Percentiles rank a stretch among this genome's conserved stretches.
Conservation (phyloP, 2,797 vertebrate genomes). For the Paguma larvata region DNA sequence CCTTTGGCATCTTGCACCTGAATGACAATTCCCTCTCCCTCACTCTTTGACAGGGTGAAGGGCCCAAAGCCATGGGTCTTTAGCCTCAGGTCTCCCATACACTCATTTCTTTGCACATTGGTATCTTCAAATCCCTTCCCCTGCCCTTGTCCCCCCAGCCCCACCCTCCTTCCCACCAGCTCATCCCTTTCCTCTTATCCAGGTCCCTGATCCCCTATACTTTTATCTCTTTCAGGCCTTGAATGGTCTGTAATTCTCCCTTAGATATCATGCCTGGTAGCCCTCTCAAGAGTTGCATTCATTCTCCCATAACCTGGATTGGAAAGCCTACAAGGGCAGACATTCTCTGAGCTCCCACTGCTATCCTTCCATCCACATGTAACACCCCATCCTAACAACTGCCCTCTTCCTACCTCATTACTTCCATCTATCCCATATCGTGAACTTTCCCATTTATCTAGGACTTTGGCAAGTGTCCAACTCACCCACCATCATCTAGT, state of each 20-base stretch:
- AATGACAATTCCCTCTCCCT: neutral
- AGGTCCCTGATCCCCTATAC: neutral
- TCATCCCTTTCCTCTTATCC: neutral
- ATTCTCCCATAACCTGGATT: neutral
- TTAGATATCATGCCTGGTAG: neutral
- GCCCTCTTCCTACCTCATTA: neutral
- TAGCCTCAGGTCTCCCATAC: neutral
- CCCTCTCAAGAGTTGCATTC: neutral
- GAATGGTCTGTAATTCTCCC: neutral
- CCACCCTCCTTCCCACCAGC: neutral
- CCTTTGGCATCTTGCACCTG: neutral
- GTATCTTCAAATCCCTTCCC: neutral
- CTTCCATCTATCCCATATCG: neutral
- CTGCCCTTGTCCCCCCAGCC: neutral
- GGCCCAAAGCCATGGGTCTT: neutral
- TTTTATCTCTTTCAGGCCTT: neutral
- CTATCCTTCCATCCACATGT: neutral
- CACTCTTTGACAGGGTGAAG: neutral
- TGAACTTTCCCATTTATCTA: neutral
- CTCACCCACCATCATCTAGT: neutral
- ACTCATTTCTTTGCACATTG: neutral
- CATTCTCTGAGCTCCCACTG: neutral
- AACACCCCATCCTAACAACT: neutral
- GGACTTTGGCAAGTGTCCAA: neutral
- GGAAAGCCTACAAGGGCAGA: neutral